phyloP scores from a whole-genome alignment of 2,113 vertebrate genomes.

The Phoenicopterus ruber region DNA sequence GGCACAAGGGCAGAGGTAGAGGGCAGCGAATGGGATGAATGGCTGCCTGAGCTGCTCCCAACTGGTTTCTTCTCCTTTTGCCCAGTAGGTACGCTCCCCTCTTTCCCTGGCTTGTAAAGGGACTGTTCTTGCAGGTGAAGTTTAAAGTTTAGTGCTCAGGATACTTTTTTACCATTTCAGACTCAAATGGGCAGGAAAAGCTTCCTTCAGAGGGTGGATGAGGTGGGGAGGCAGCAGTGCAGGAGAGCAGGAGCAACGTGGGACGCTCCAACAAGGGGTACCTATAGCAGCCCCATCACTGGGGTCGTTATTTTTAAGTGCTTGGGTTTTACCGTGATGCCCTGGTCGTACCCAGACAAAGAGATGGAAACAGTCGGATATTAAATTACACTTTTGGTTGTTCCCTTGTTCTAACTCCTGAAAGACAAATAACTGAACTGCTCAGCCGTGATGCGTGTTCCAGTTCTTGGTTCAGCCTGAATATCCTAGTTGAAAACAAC shows the following conservation, averaged over 20 bases:
- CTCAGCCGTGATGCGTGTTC: not conserved
- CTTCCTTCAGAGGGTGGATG: not conserved
- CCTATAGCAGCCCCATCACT: not conserved
- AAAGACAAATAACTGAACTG: not conserved
- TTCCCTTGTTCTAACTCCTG: not conserved
- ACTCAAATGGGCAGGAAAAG: not conserved
- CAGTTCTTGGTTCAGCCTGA: not conserved
- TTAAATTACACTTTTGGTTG: not conserved
- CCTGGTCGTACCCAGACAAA: fast-evolving
- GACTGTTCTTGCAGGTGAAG: not conserved
- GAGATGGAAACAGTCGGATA: not conserved
- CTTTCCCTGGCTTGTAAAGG: not conserved
- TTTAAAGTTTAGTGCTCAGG: not conserved
- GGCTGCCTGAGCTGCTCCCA: not conserved
- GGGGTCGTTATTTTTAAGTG: fast-evolving
- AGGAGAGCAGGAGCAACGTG: not conserved
- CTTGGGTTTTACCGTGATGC: not conserved
- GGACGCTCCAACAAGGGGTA: fast-evolving
- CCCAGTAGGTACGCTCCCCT: not conserved
- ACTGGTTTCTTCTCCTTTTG: not conserved
- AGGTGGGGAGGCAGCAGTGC: not conserved
- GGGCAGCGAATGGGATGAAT: not conserved
- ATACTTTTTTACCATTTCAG: not conserved
- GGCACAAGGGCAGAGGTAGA: not conserved
- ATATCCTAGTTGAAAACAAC: not conserved